phyloP scores from a whole-genome alignment of 2,888 invertebrate genomes.

The Drosophila cognata region DNA sequence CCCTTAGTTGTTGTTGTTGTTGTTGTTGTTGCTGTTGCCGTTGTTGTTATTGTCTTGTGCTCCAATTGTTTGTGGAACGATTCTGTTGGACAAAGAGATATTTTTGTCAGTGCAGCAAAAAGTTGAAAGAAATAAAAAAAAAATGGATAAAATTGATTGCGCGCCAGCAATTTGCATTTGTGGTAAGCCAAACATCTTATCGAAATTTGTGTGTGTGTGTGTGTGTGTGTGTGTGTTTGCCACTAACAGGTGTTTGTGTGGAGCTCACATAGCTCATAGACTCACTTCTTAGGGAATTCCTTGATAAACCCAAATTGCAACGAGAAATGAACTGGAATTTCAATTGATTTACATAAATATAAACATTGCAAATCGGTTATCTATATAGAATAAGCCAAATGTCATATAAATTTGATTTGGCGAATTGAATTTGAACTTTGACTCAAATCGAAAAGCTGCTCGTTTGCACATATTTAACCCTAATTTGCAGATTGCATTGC shows the following conservation, averaged over 20 bases:
- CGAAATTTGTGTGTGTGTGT: neutral
- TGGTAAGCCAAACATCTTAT: conserved; percentile 36
- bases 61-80: neutral
- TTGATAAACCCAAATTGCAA: no score
- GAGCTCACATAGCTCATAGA: neutral
- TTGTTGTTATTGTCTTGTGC: neutral
- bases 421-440: neutral
- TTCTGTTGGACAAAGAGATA: neutral
- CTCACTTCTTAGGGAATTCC: neutral
- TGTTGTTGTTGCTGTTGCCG: neutral
- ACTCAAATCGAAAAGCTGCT: neutral
- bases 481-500: neutral
- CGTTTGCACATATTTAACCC: neutral
- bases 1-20: neutral
- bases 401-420: neutral
- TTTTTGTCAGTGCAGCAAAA: conserved; percentile 1
- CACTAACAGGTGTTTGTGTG: conserved; percentile 54
- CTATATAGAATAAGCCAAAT: neutral
- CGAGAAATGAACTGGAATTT: no score
- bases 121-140: neutral
- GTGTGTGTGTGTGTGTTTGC: conserved; percentile 9
- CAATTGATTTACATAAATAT: neutral
- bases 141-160: conserved; percentile 37
- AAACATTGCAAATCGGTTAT: no score
- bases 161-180: conserved; percentile 45